Evolutionary conservation across 2,113 vertebrate genomes (phyloP).

Genomic region (Nerophis lumbriciformis): DNA sequence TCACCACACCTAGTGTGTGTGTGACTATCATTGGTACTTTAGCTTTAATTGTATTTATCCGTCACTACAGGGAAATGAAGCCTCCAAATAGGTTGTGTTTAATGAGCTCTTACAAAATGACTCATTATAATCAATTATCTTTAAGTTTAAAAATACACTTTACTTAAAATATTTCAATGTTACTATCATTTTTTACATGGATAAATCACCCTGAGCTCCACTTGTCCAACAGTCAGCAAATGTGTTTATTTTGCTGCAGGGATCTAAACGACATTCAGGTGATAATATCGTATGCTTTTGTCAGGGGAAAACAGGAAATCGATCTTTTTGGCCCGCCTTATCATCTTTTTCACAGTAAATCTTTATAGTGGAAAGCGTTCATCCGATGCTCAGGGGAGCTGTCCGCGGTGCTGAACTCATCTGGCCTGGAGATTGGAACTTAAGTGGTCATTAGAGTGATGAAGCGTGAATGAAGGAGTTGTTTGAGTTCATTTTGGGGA

Average conservation of each 20-base stretch:
- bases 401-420: constrained; percentile 22
- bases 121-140: too few relatives aligned
- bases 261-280: neutral
- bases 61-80: too few relatives aligned
- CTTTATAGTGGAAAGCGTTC: constrained; percentile 13
- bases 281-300: neutral
- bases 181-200: too few relatives aligned
- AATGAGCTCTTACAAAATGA: too few relatives aligned
- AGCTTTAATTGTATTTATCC: too few relatives aligned
- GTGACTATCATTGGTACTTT: too few relatives aligned
- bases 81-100: too few relatives aligned
- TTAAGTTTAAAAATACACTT: too few relatives aligned
- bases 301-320: neutral
- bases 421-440: neutral
- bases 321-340: neutral
- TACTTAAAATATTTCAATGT: too few relatives aligned
- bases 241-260: neutral
- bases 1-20: too few relatives aligned
- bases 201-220: neutral
- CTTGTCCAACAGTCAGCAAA: neutral
- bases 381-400: constrained; percentile 28
- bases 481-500: neutral
- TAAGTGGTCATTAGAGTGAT: neutral
- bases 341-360: neutral
- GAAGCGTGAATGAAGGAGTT: neutral